Base-by-base conservation (phyloP, 2,797 vertebrate genomes). In the Oreochromis mossambicus region DNA sequence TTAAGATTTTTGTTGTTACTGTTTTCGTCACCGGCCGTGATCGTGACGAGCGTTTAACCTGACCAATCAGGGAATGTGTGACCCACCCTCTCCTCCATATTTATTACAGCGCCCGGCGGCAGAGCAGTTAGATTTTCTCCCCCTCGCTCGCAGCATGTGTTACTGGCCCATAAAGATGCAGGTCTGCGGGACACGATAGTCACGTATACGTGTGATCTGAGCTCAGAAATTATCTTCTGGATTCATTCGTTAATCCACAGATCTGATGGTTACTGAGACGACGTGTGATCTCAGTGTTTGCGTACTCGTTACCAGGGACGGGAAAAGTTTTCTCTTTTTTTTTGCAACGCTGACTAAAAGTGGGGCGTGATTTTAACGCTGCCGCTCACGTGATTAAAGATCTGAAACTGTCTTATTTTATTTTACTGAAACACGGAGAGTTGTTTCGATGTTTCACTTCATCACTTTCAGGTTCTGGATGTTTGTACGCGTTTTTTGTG, bases 81-180 rank as follows among this genome's bases (percentile, higher is more conserved):
- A 75, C 17, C 17, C 24, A 66, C 26, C 52, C 43, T 43, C 6
- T 26, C 38, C 38, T 73, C 6, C 43, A 73, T 91, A 86, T 92
- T 90, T 90, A 88, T 91, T 73, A 32, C 68, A 73, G 43, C 9
- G 9, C 66, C 41, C 2, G 0, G 68, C 4, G 15, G 52, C 12
- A 26, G 76, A 68, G 51, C 21, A 10, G 13, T 34, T 51, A n/a
- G 21, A 54, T 48, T 34, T 50, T 48, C 48, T 52, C 19, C 41
- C 34, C 11, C 46, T 84, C 7, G 1, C 32, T n/a, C 19, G 3
- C 80, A 85, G 75, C 7, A 19, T 5, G 13, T 86, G 94, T 91
- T 92, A 92, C 91, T 92, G 90, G 89, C 89, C 88, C 26, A 43
- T 14, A 68, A 88, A 92, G 85, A 88, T 82, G 82, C n/a, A 24